Evolutionary conservation across 2,113 vertebrate genomes (phyloP), one percentile per base, ranked within the genome.

Genomic region (Mixornis gularis): DNA sequence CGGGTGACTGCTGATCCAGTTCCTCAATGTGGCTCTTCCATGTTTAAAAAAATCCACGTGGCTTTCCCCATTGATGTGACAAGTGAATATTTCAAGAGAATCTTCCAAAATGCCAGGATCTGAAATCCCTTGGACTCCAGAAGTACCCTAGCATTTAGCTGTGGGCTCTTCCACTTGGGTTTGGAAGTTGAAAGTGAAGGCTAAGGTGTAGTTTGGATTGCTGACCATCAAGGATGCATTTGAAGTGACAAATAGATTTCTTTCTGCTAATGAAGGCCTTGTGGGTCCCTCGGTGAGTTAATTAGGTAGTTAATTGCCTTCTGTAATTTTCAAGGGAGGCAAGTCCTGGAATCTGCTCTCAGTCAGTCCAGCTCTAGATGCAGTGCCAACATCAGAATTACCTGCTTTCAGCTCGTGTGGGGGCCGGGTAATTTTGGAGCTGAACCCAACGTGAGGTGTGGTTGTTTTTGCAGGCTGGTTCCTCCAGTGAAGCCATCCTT

Each of bases 401-500:
- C 24, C 32, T 6, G 9, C 40, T 81, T 32, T 30, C 14, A 2
- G 43, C 17, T 38, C 17, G 34, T 2, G 0, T 7, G 38, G 52
- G 32, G 59, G 40, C 17, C 0, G 21, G 56, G 2, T 68, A 62
- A 8, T 58, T 69, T 27, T 0, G 1, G n/a, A 60, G 60, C 53
- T 80, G 27, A 12, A 43, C 6, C 5, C 26, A 8, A 1, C 0
- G 0, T 17, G 44, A 5, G 41, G 3, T 89, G 53, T 77, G 7
- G 2, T 65, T 79, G 46, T 7, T 93, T 13, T 97, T 98, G 55
- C 94, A 99, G 99, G 98, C 98, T 3, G 98, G 98, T 25, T 99
- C 99, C 3, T 99, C 99, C 1, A 99, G 98, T 4, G 98, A 99
- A 89, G 98, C 97, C 26, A 99, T 99, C 95, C 97, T 99, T 0